phyloP scores from a whole-genome alignment of 2,888 invertebrate species.

The Diloba caeruleocephala region DNA sequence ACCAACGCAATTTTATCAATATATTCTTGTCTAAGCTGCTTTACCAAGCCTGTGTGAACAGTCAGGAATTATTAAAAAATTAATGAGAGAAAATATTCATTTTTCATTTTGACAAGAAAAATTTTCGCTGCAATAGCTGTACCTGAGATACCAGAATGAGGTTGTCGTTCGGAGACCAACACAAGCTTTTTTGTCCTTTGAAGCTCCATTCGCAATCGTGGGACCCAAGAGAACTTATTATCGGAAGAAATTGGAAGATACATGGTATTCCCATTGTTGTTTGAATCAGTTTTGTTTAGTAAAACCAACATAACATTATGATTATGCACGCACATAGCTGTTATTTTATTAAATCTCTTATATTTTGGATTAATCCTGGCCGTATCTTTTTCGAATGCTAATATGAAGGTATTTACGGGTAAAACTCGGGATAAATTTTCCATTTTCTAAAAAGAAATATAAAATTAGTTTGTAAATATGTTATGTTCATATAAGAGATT shows the following conservation, averaged over 20 bases:
- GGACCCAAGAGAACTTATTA: slow-evolving; percentile 64
- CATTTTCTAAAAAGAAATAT: slow-evolving; percentile 62
- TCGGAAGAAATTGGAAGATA: slow-evolving; percentile 65
- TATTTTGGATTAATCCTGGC: slow-evolving; percentile 40
- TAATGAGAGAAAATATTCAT: no score
- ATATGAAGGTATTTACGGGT: slow-evolving; percentile 27
- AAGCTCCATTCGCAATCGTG: slow-evolving; percentile 57
- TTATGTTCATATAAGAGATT: no score
- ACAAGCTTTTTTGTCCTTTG: slow-evolving; percentile 60
- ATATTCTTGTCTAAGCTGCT: slow-evolving; percentile 90
- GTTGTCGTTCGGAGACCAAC: slow-evolving; percentile 66
- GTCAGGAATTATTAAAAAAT: no score
- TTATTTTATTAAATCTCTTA: slow-evolving; percentile 58
- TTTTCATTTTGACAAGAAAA: no score
- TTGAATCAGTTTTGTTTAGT: slow-evolving; percentile 53
- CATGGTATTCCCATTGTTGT: slow-evolving; percentile 30
- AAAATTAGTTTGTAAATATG: no score
- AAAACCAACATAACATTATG: slow-evolving; percentile 61
- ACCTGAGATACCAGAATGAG: slow-evolving; percentile 69
- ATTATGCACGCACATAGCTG: slow-evolving; percentile 59
- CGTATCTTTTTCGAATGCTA: slow-evolving; percentile 20
- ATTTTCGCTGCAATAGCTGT: no score
- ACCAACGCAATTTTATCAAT: slow-evolving; percentile 81
- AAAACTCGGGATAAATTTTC: slow-evolving; percentile 43
- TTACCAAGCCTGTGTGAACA: slow-evolving; percentile 92